Evolutionary conservation across 2,888 invertebrate species (phyloP).

Genomic region (Mallateleia sp.): DNA sequence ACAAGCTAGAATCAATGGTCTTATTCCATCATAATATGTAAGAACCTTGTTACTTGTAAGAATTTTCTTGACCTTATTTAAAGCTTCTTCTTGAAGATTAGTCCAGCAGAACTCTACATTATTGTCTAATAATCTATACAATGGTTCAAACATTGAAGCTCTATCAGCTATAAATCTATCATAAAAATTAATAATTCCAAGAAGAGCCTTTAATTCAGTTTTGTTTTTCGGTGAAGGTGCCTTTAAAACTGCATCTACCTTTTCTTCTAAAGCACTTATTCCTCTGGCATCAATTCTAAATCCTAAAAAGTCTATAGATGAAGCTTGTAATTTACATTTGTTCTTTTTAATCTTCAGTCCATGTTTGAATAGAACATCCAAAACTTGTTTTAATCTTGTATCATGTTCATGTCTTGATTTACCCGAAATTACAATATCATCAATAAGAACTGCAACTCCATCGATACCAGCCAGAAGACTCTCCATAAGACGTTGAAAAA

Average conservation of each 20-base stretch:
- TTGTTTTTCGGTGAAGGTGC: conserved; percentile 38
- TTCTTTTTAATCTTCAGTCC: conserved; percentile 39
- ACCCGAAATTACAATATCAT: conserved; percentile 36
- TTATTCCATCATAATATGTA: conserved; percentile 71
- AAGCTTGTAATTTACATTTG: conserved; percentile 28
- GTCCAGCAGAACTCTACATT: conserved; percentile 81
- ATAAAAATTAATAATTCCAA: conserved; percentile 53
- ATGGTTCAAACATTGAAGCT: conserved; percentile 66
- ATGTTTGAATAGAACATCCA: conserved; percentile 6
- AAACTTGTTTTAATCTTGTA: conserved; percentile 16
- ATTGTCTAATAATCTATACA: conserved; percentile 80
- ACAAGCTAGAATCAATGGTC: conserved; percentile 84
- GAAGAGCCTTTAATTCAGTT: conserved; percentile 45
- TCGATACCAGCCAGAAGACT: conserved; percentile 39
- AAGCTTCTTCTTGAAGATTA: conserved; percentile 79
- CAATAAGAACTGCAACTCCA: conserved; percentile 22
- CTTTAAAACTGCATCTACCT: conserved; percentile 39
- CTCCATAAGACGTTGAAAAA: conserved; percentile 74
- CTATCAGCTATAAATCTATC: conserved; percentile 15
- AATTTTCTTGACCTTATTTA: conserved; percentile 71
- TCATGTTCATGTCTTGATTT: conserved; percentile 25
- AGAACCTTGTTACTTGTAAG: conserved; percentile 67
- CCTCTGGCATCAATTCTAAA: conserved; percentile 22
- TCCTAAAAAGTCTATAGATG: conserved; percentile 40
- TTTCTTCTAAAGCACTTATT: conserved; percentile 24